phyloP scores from a whole-genome alignment of 2,113 vertebrate species.

The Etheostoma spectabile region DNA sequence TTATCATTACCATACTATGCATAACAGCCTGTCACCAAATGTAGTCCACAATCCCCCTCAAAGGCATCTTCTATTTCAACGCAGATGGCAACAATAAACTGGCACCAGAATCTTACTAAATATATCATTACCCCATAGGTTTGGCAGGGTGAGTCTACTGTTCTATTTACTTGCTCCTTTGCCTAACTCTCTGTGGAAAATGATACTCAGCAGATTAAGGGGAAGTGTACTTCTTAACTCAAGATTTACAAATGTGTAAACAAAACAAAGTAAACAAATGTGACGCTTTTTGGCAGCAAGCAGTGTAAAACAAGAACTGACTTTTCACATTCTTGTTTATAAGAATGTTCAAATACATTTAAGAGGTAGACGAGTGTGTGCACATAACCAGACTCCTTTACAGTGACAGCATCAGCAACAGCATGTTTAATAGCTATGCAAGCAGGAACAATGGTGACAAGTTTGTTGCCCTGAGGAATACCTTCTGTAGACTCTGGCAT shows the following conservation, averaged over 20 bases:
- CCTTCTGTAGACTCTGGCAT: constrained; percentile 50
- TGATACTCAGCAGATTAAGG: constrained; percentile 39
- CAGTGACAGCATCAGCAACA: constrained; percentile 27
- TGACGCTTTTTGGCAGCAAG: neutral
- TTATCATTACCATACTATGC: constrained; percentile 12
- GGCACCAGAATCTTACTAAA: constrained; percentile 74
- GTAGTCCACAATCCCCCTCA: constrained; percentile 65
- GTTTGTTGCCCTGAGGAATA: constrained; percentile 44
- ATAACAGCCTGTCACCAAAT: constrained; percentile 53
- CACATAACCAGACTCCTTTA: constrained; percentile 6
- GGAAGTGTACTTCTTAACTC: constrained; percentile 27
- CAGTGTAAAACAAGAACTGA: neutral
- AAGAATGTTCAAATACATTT: neutral
- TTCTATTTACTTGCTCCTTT: constrained; percentile 60
- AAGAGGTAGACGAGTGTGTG: neutral
- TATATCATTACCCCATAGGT: constrained; percentile 75
- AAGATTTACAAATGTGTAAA: constrained; percentile 37
- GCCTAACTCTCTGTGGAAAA: constrained; percentile 50
- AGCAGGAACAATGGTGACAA: constrained; percentile 39
- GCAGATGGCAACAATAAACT: constrained; percentile 78
- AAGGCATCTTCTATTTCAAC: constrained; percentile 64
- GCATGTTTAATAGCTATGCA: constrained; percentile 45
- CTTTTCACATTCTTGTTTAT: neutral
- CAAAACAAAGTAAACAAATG: constrained; percentile 29
- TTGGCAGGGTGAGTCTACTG: constrained; percentile 56